Evolutionary conservation across 1,140 invertebrate genomes (phyloP).

Genomic region (Trinorchestia longiramus): DNA sequence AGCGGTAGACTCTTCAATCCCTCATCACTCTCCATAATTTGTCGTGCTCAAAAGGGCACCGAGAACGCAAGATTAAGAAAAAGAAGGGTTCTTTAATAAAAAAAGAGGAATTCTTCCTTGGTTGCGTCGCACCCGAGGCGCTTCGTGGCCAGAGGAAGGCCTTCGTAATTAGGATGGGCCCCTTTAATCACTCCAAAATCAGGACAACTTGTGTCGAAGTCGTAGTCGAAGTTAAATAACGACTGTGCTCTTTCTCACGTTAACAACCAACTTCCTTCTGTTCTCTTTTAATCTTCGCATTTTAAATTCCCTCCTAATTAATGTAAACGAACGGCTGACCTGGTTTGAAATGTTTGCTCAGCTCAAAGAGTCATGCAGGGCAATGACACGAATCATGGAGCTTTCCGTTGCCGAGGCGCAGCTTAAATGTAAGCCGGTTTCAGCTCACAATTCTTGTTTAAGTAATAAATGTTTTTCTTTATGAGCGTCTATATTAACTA

Average conservation of each 20-base stretch:
- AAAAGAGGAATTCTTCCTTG: neutral
- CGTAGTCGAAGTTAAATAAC: constrained; percentile 48
- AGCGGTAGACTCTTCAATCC: constrained; percentile 19
- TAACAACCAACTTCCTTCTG: constrained; percentile 25
- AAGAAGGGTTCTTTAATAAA: neutral
- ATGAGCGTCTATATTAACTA: too few species aligned
- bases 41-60: neutral
- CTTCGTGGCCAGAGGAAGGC: constrained; percentile 47
- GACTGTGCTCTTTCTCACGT: neutral
- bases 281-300: neutral
- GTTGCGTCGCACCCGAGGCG: constrained; percentile 30
- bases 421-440: neutral
- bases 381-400: neutral
- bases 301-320: neutral
- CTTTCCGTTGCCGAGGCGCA: neutral
- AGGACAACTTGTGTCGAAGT: constrained; percentile 49
- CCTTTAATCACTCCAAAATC: constrained; percentile 49
- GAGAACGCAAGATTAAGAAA: constrained; percentile 23
- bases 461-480: neutral
- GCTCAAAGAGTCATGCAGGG: neutral
- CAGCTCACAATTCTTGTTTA: neutral
- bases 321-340: constrained; percentile 6
- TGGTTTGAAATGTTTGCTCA: constrained; percentile 5
- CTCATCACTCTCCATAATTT: constrained; percentile 28
- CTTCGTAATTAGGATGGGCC: constrained; percentile 50